Conservation (phyloP, 2,888 invertebrate genomes). For the Cosmia pyralina region DNA sequence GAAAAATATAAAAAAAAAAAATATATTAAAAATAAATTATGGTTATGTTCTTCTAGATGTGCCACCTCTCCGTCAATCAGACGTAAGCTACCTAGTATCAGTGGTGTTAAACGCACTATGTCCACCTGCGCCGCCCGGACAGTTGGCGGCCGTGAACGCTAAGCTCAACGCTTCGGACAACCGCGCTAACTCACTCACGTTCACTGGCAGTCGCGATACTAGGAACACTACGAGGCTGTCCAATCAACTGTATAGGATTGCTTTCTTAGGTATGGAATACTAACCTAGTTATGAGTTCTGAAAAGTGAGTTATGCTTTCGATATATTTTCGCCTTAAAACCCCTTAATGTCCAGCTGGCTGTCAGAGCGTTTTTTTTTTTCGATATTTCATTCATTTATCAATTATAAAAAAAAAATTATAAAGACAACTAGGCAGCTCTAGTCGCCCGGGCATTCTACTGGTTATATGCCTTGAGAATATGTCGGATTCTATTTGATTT, state of each 20-base stretch:
- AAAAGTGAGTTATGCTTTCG: background rate
- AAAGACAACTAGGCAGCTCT: too few species aligned
- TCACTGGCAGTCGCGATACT: conserved; percentile 94
- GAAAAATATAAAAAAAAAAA: too few species aligned
- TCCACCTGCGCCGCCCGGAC: conserved; percentile 91
- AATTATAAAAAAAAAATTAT: too few species aligned
- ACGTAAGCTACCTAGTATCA: conserved; percentile 97
- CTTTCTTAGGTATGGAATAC: conserved; percentile 84
- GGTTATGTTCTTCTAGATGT: conserved; percentile 91
- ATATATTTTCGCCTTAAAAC: too few species aligned
- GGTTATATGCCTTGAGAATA: background rate
- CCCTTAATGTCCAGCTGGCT: too few species aligned
- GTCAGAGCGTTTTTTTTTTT: too few species aligned
- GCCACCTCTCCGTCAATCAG: conserved; percentile 96
- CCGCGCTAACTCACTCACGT: conserved; percentile 95
- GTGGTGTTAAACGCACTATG: conserved; percentile 96
- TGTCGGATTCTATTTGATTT: background rate
- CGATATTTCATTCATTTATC: too few species aligned
- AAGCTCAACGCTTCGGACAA: conserved; percentile 93
- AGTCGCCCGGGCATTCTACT: too few species aligned
- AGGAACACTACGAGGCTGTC: conserved; percentile 94
- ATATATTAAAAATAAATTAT: too few species aligned
- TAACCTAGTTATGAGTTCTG: background rate
- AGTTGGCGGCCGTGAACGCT: conserved; percentile 93
- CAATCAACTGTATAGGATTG: conserved; percentile 94